These are phyloP conservation scores for Ptychoptera contaminata DNA, from an alignment of 2,888 invertebrate species.

Conservation along the genomic window DNA sequence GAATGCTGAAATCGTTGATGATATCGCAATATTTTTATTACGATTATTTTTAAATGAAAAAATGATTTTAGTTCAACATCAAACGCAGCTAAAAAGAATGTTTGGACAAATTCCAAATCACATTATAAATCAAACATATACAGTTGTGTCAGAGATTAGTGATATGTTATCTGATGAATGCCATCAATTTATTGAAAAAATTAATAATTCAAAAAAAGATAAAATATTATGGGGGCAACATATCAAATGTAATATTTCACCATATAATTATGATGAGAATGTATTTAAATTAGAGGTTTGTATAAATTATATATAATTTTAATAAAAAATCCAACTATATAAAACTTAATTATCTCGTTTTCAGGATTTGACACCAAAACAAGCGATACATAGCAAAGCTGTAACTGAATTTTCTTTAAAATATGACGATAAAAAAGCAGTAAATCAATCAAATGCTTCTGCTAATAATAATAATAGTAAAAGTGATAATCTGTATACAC, in stretches of 20 bases:
- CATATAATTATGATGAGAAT: constrained; percentile 3
- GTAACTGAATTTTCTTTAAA: constrained; percentile 18
- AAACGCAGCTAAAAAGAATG: constrained; percentile 37
- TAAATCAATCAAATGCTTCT: not conserved
- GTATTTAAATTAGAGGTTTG: too few relatives aligned
- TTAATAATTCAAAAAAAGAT: not conserved
- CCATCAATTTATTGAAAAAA: constrained; percentile 17
- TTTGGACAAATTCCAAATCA: constrained; percentile 41
- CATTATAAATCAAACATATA: constrained; percentile 40
- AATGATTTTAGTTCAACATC: constrained; percentile 40
- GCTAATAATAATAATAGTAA: constrained; percentile 4
- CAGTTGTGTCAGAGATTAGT: constrained; percentile 34
- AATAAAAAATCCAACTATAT: too few relatives aligned
- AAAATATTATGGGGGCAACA: constrained; percentile 9
- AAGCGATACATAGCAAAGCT: constrained; percentile 14
- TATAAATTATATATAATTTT: too few relatives aligned
- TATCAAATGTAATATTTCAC: constrained; percentile 9
- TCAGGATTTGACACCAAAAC: constrained; percentile 10
- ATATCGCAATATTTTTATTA: constrained; percentile 43
- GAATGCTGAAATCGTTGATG: constrained; percentile 41
- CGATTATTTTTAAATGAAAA: constrained; percentile 41
- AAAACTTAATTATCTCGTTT: constrained; percentile 3
- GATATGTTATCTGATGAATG: constrained; percentile 32
- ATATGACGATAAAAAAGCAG: constrained; percentile 15
- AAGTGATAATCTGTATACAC: constrained; percentile 18